Evolutionary conservation across 2,888 invertebrate species (phyloP).

Genomic region (Agriotes lineatus): DNA sequence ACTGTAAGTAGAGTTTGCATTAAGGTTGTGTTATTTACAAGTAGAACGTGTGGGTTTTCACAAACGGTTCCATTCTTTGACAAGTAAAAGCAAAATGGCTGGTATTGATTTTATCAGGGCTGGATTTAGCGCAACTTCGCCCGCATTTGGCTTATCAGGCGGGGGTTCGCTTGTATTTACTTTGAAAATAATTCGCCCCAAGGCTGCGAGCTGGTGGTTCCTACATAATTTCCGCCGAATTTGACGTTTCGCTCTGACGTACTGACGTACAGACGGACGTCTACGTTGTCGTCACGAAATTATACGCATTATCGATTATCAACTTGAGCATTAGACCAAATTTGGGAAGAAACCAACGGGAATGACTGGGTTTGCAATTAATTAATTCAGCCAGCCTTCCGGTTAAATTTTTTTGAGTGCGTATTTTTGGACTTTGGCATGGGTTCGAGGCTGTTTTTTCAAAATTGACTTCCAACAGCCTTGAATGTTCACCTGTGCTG

Average conservation of each 20-base stretch:
- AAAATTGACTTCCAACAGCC: conserved; percentile 6
- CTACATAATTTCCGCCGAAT: no score
- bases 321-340: not conserved
- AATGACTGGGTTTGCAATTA: not conserved
- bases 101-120: conserved; percentile 61
- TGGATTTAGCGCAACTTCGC: conserved; percentile 33
- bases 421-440: conserved; percentile 12
- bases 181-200: no score
- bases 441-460: conserved; percentile 8
- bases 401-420: not conserved
- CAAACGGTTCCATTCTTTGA: conserved; percentile 43
- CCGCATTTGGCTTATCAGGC: no score
- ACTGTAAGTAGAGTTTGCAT: conserved; percentile 44
- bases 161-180: no score
- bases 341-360: conserved; percentile 1
- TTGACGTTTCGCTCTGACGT: conserved; percentile 4
- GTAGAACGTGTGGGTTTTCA: conserved; percentile 4
- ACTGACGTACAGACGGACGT: not conserved
- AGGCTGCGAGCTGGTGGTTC: no score
- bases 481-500: conserved; percentile 10
- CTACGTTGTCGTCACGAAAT: not conserved
- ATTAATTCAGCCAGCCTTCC: not conserved
- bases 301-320: conserved; percentile 19
- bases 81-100: conserved; percentile 61
- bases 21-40: conserved; percentile 13